Evolutionary conservation across 2,888 invertebrate species (phyloP), one percentile per base, ranked within the genome.

Genomic region (Plagiodera versicolora): DNA sequence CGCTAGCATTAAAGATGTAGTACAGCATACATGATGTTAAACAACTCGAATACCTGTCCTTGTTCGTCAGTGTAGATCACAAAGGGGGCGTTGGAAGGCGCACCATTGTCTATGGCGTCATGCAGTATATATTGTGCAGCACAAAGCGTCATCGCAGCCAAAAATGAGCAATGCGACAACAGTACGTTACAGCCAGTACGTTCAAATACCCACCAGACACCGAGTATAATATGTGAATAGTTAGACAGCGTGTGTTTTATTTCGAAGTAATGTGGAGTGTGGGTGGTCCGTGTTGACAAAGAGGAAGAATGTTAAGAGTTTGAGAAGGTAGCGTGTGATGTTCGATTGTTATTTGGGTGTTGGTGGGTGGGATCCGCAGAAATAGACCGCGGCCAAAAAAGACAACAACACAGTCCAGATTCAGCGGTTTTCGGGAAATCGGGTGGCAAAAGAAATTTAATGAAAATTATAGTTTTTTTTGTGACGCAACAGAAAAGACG

Each of bases 61-160:
- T 91, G 91, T 84, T 91, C 91, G 87, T 94, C 94, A 86, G 94
- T 94, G 90, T 94, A 94, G 87, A 91, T 90, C 86, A 94, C 93
- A 87, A 90, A 92, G 83, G 91, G 91, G 87, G 92, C 93, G 86
- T 94, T 94, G 86, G 90, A 87, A 86, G 89, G 83, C 83, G 83
- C 82, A 82, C 84, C 84, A 84, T 83, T 84, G 83, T 84, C 84
- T 84, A 80, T 78, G 79, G 83, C 83, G 77, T 83, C 84, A 84
- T 84, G 84, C 84, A 83, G 83, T 83, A 82, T 64, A 54, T 58
- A 61, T 82, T 77, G 79, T 80, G 79, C 79, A 78, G 79, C 79
- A 78, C 78, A 76, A 77, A 76, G 76, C 76, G 77, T 77, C 76
- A 79, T 80, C 78, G 79, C 79, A 80, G 80, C 79, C 79, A 79